phyloP scores from a whole-genome alignment of 2,113 vertebrate genomes.

The Lagopus leucura region DNA sequence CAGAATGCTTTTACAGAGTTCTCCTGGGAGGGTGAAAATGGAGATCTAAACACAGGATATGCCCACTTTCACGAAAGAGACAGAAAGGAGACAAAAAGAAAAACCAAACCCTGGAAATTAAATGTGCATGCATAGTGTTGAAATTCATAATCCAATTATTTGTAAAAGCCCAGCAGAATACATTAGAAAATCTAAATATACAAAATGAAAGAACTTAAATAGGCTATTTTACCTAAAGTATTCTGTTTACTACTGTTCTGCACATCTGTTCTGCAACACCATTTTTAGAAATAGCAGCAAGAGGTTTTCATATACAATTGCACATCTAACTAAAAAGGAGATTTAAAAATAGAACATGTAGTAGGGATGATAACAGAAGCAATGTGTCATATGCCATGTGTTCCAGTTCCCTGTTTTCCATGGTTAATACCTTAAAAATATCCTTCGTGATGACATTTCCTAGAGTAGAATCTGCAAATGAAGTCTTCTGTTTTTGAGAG shows the following conservation, averaged over 20 bases:
- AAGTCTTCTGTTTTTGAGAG: background rate
- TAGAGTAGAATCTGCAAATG: background rate
- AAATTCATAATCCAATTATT: conserved; percentile 53
- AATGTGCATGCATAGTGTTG: background rate
- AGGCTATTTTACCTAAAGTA: background rate
- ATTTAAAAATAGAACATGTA: background rate
- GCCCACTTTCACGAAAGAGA: background rate
- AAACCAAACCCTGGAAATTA: background rate
- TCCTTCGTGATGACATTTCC: background rate
- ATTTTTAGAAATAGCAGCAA: background rate
- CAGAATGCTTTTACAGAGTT: conserved; percentile 10
- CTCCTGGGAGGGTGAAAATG: background rate
- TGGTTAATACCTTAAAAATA: background rate
- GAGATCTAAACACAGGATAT: conserved; percentile 18
- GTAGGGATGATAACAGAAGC: background rate
- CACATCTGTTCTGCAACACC: background rate
- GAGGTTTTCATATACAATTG: background rate
- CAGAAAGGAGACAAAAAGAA: background rate
- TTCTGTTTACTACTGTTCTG: background rate
- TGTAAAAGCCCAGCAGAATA: background rate
- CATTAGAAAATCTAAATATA: conserved; percentile 7
- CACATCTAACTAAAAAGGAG: background rate
- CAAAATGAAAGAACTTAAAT: conserved; percentile 27
- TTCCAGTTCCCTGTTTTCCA: background rate
- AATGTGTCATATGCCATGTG: background rate